Conservation (phyloP, 2,888 invertebrate species). For the Melanostoma mellinum region DNA sequence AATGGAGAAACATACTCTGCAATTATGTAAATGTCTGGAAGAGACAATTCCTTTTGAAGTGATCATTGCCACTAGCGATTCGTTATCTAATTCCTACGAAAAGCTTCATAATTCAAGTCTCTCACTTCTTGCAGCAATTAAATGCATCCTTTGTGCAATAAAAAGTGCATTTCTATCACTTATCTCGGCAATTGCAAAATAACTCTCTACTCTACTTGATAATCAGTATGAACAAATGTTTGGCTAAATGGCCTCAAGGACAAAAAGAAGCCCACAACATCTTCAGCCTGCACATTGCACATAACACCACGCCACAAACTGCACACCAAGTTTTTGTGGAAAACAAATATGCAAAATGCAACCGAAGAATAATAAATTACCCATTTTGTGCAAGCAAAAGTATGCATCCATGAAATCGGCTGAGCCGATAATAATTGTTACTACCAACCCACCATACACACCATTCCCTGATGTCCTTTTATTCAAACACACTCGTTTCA, state of each 20-base stretch:
- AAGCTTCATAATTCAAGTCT: no score
- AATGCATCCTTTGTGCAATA: constrained; percentile 1
- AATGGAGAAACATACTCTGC: no score
- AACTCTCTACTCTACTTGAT: constrained; percentile 44
- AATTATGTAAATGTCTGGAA: no score
- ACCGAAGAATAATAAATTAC: constrained; percentile 60
- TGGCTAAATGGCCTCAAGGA: constrained; percentile 55
- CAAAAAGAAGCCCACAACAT: constrained; percentile 36
- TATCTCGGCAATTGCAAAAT: constrained; percentile 51
- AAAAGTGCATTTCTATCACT: constrained; percentile 48
- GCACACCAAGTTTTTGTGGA: not conserved
- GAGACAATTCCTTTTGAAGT: no score
- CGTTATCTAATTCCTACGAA: no score
- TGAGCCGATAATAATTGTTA: constrained; percentile 62
- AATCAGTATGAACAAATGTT: constrained; percentile 4
- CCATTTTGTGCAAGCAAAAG: constrained; percentile 50
- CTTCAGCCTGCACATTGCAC: constrained; percentile 7
- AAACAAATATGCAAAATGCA: constrained; percentile 53
- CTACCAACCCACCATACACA: not conserved
- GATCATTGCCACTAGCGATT: no score
- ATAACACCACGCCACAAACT: not conserved
- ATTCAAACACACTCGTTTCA: not conserved
- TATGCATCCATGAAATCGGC: constrained; percentile 60
- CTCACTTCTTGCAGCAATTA: no score
- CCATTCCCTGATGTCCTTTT: no score